phyloP scores from a whole-genome alignment of 2,888 invertebrate species.

The Rugalucina vietnamica region DNA sequence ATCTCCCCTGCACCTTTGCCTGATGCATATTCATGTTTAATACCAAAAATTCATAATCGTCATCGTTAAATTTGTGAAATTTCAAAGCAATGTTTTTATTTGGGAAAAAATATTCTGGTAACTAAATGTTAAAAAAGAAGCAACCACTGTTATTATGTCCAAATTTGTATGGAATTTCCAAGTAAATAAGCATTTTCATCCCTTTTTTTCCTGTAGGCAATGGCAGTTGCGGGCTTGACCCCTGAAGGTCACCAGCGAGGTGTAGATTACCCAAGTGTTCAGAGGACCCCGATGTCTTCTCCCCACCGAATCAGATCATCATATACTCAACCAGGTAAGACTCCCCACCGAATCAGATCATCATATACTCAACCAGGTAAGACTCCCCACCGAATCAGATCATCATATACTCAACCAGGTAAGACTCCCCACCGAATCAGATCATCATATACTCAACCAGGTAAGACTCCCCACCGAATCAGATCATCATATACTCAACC shows the following conservation, averaged over 20 bases:
- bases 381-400: slow-evolving; percentile 64
- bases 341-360: slow-evolving; percentile 66
- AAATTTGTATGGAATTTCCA: no score
- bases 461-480: slow-evolving; percentile 68
- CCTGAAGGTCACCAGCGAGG: slow-evolving; percentile 76
- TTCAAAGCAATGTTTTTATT: no score
- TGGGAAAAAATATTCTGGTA: no score
- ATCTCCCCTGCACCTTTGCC: no score
- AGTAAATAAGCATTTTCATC: no score
- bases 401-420: slow-evolving; percentile 80
- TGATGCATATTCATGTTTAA: no score
- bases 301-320: slow-evolving; percentile 73
- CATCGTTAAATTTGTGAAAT: no score
- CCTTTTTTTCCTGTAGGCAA: slow-evolving; percentile 86
- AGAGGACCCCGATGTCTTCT: slow-evolving; percentile 73
- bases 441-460: slow-evolving; percentile 78
- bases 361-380: slow-evolving; percentile 79
- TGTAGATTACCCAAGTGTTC: slow-evolving; percentile 73
- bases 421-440: slow-evolving; percentile 64
- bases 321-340: slow-evolving; percentile 77
- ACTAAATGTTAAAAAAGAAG: no score
- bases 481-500: slow-evolving; percentile 77
- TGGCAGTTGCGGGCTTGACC: slow-evolving; percentile 88
- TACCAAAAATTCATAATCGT: no score
- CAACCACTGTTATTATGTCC: no score